Conservation (phyloP, 2,888 invertebrate genomes). For the Dichetophora obliterata region DNA sequence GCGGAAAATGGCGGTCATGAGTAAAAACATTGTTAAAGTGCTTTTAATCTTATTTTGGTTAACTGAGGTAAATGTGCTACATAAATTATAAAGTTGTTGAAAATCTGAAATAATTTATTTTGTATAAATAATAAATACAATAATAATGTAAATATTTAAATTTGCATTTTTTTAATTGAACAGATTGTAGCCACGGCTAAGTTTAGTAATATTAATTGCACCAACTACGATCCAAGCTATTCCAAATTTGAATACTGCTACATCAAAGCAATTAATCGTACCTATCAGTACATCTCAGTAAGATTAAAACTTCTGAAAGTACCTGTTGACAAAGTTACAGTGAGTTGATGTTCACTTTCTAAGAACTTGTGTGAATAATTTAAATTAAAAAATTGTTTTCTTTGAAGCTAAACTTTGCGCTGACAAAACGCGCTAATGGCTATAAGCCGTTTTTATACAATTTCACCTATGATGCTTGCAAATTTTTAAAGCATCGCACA, state of each 20-base stretch:
- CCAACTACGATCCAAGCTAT: neutral
- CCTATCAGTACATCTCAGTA: slow-evolving; percentile 11
- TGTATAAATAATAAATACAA: no score
- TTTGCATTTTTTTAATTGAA: no score
- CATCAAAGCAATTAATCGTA: slow-evolving; percentile 18
- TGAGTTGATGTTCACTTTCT: neutral
- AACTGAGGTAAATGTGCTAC: no score
- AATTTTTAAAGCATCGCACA: neutral
- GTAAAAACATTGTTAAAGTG: no score
- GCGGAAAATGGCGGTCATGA: no score
- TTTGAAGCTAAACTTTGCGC: no score
- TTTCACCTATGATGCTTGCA: neutral
- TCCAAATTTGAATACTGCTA: slow-evolving; percentile 16
- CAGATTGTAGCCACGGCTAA: neutral
- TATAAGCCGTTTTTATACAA: neutral
- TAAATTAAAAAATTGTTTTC: no score
- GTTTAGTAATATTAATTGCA: neutral
- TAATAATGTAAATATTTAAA: no score
- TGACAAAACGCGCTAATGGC: neutral
- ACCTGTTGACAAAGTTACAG: slow-evolving; percentile 9
- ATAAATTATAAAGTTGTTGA: no score
- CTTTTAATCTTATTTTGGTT: no score
- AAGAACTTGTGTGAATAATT: no score
- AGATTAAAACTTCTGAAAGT: neutral
- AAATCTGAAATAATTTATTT: no score